Evolutionary conservation across 2,113 vertebrate species (phyloP), one percentile per base, ranked within the genome.

Genomic region (Clarias batrachus): DNA sequence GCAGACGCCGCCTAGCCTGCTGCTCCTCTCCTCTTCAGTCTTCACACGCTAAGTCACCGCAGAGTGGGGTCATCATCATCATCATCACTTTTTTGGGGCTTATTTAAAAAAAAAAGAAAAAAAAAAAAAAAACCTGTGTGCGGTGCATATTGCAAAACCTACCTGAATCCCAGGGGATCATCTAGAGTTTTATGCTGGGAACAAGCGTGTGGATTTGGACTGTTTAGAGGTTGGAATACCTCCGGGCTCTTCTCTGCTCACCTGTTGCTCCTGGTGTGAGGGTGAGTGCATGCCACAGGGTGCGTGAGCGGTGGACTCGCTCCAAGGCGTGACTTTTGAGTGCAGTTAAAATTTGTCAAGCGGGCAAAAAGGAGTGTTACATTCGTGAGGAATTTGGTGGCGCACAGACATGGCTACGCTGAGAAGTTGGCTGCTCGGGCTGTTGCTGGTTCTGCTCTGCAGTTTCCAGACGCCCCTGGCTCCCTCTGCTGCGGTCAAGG

Each of bases 371-470:
- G 92, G 91, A 94, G 92, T 90, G 83, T 90, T 91, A 91, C 92
- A 88, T 92, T 93, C 89, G 89, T 85, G 41, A 78, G 62, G 86
- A 70, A 62, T 90, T 87, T 89, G 91, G 91, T 56, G 73, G 83
- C 23, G 76, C 80, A 68, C 82, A 80, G 92, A 91, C 82, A 96
- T 97, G 96, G 95, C 95, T 63, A 95, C 96, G 54, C 90, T 94
- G 84, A 96, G 92, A 93, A 95, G 92, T 87, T 94, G 93, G 90
- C 91, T 95, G 87, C 88, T 96, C 65, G 94, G 93, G 74, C 89
- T 97, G 71, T 88, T 97, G 85, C 84, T 97, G 90, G 95, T 93
- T 48, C 92, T 96, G 76, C 94, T 97, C 41, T 96, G 95, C 91
- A 94, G 95, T 89, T 95, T 96, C 90, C 95, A 96, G 90, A 94